phyloP scores from a whole-genome alignment of 2,888 invertebrate species.

The Diplazon laetatorius region DNA sequence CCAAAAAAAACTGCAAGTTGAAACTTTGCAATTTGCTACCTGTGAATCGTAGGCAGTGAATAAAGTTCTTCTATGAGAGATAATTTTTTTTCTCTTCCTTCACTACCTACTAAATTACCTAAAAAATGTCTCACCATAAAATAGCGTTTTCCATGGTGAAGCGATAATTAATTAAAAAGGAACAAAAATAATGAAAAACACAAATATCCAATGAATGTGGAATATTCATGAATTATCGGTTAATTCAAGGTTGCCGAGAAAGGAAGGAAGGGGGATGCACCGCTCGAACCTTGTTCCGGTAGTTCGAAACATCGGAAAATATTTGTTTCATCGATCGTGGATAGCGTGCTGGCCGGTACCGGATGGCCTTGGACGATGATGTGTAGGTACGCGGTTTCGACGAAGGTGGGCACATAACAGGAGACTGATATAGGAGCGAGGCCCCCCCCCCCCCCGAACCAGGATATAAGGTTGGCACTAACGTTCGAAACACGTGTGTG shows the following conservation, averaged over 20 bases:
- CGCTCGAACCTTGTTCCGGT: slow-evolving; percentile 3
- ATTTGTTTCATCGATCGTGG: slow-evolving; percentile 60
- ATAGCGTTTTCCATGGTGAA: too few relatives aligned
- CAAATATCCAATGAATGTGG: neutral
- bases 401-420: neutral
- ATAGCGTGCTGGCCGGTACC: neutral
- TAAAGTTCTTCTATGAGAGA: too few relatives aligned
- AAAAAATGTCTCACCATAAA: too few relatives aligned
- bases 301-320: slow-evolving; percentile 36
- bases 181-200: neutral
- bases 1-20: too few relatives aligned
- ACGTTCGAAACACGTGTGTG: slow-evolving; percentile 26
- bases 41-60: too few relatives aligned
- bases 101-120: too few relatives aligned
- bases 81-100: neutral
- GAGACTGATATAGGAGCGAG: neutral
- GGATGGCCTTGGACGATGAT: slow-evolving; percentile 59
- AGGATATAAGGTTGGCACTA: slow-evolving; percentile 50
- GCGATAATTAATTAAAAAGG: too few relatives aligned
- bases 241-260: neutral
- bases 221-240: slow-evolving; percentile 9
- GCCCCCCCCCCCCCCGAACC: too few relatives aligned
- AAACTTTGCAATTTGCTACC: too few relatives aligned
- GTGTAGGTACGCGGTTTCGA: slow-evolving; percentile 36
- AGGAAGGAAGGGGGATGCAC: neutral